phyloP scores from a whole-genome alignment of 1,140 invertebrate species.

The Onthophagus taurus region DNA sequence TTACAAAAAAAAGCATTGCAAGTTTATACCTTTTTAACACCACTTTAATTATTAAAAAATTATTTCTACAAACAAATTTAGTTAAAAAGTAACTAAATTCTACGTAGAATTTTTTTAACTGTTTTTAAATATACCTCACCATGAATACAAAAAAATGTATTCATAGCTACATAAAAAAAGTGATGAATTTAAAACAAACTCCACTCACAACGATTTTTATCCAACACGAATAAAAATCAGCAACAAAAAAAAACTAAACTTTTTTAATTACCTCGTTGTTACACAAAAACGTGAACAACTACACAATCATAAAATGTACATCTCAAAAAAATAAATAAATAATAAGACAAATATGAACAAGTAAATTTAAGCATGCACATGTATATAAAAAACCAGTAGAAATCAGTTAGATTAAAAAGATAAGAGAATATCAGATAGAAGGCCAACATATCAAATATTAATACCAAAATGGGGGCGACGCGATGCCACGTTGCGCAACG shows the following conservation, averaged over 20 bases:
- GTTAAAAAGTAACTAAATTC: too few species aligned
- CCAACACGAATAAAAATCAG: neutral
- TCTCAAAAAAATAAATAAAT: conserved; percentile 23
- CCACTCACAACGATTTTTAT: neutral
- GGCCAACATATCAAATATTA: conserved; percentile 32
- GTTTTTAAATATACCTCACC: too few species aligned
- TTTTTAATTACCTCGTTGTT: conserved; percentile 15
- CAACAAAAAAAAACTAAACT: neutral
- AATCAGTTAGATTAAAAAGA: conserved; percentile 24
- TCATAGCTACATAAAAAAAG: neutral
- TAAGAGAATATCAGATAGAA: conserved; percentile 36
- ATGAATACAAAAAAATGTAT: neutral
- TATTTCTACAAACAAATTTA: too few species aligned
- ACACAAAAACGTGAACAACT: too few species aligned
- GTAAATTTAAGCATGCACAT: conserved; percentile 33
- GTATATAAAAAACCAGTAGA: conserved; percentile 13
- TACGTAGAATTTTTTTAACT: too few species aligned
- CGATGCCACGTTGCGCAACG: conserved; percentile 23
- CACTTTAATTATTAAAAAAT: too few species aligned
- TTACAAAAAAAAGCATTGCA: too few species aligned
- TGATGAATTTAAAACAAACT: neutral
- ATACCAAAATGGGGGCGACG: conserved; percentile 24
- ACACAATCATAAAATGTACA: too few species aligned
- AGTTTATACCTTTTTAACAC: too few species aligned
- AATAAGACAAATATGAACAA: conserved; percentile 11